phyloP scores from a whole-genome alignment of 2,888 invertebrate species.

The Xanthia togata region DNA sequence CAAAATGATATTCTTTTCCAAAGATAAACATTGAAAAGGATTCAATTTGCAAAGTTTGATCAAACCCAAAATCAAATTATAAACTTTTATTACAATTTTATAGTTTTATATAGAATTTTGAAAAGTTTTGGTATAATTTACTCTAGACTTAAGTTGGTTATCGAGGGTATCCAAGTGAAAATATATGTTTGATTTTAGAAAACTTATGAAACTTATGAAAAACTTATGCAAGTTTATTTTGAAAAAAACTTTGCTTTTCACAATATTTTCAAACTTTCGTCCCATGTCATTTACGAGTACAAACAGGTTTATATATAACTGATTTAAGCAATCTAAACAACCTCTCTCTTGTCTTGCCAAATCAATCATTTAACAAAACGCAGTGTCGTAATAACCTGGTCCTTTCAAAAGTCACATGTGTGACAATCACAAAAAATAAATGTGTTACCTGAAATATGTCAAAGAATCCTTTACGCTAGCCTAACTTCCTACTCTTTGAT shows the following conservation, averaged over 20 bases:
- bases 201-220: not conserved
- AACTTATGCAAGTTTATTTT: not conserved
- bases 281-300: not conserved
- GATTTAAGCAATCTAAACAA: not conserved
- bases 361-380: not conserved
- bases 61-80: slow-evolving; percentile 50
- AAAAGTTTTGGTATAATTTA: slow-evolving; percentile 19
- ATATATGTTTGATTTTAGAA: slow-evolving; percentile 13
- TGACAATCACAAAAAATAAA: not conserved
- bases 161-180: slow-evolving; percentile 30
- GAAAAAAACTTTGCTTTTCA: not conserved
- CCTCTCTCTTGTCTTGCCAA: not conserved
- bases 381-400: not conserved
- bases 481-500: not conserved
- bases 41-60: slow-evolving; percentile 64
- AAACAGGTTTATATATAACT: not conserved
- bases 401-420: no score
- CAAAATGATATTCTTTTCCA: slow-evolving; percentile 33
- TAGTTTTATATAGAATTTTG: slow-evolving; percentile 44
- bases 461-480: not conserved
- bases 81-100: slow-evolving; percentile 53
- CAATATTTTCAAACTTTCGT: not conserved
- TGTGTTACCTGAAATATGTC: not conserved
- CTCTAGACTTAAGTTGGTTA: slow-evolving; percentile 1
- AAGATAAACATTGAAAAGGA: slow-evolving; percentile 53